Conservation (phyloP, 1,140 invertebrate genomes). For the Coboldia fuscipes region DNA sequence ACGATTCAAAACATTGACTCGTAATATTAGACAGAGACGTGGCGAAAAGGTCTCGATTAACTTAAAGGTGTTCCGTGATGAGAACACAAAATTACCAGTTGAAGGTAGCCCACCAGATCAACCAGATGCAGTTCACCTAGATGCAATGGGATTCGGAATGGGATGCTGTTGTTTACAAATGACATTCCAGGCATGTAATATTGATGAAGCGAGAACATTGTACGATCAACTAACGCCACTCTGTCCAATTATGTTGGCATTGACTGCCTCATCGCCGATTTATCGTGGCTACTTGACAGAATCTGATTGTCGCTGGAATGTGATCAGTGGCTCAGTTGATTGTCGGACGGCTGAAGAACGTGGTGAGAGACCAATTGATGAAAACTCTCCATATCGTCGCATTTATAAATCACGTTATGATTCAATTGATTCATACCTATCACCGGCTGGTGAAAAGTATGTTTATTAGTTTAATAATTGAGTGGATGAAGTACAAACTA, state of each 20-base stretch:
- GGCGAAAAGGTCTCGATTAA: constrained; percentile 93
- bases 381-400: constrained; percentile 58
- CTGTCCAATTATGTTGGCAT: constrained; percentile 91
- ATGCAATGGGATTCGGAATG: constrained; percentile 99
- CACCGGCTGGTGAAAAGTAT: constrained; percentile 52
- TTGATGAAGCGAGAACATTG: constrained; percentile 80
- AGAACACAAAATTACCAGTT: constrained; percentile 62
- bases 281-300: constrained; percentile 85
- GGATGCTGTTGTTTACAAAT: constrained; percentile 94
- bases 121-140: constrained; percentile 85
- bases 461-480: not conserved
- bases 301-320: constrained; percentile 91
- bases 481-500: not conserved
- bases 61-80: constrained; percentile 87
- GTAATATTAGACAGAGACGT: constrained; percentile 77
- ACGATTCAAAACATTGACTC: constrained; percentile 81
- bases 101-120: constrained; percentile 40
- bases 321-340: constrained; percentile 88
- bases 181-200: constrained; percentile 93
- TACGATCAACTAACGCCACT: constrained; percentile 96
- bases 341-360: constrained; percentile 88
- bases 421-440: constrained; percentile 93
- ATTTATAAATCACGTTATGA: constrained; percentile 96
- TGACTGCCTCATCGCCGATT: constrained; percentile 90
- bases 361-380: constrained; percentile 51